Percentiles rank a stretch among this genome's conserved stretches.
Conservation (phyloP, 2,113 vertebrate genomes). For the Seriola rivoliana region DNA sequence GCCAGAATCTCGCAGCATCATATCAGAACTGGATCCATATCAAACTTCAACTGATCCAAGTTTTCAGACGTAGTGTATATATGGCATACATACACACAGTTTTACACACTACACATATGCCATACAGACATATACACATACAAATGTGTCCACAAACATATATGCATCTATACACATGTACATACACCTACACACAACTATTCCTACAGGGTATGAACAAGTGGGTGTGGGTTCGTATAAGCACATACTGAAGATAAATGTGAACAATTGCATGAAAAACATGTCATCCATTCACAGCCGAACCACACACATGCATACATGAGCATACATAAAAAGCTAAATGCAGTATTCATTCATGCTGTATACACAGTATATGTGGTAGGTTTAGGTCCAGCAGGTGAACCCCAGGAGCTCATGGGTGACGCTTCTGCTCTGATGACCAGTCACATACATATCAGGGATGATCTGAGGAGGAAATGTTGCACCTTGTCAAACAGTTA, state of each 20-base stretch:
- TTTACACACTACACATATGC: too few species aligned
- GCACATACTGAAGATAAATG: not conserved
- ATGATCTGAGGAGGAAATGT: not conserved
- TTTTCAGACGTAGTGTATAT: not conserved
- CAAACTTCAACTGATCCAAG: conserved; percentile 74
- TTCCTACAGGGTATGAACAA: not conserved
- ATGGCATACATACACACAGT: not conserved
- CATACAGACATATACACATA: too few species aligned
- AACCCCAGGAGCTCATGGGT: not conserved
- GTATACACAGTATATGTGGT: not conserved
- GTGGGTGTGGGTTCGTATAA: not conserved
- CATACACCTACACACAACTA: not conserved
- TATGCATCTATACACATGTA: not conserved
- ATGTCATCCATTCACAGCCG: not conserved
- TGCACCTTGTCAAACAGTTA: not conserved
- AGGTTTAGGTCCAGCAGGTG: not conserved
- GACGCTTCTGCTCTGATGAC: not conserved
- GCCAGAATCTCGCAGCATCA: conserved; percentile 91
- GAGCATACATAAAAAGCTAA: not conserved
- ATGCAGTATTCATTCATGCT: not conserved
- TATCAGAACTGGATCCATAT: conserved; percentile 94
- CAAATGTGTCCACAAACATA: too few species aligned
- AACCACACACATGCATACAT: not conserved
- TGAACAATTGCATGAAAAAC: not conserved
- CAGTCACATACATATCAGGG: not conserved